Base-by-base conservation (phyloP, 2,888 invertebrate species). In the Tubulanus polymorphus region DNA sequence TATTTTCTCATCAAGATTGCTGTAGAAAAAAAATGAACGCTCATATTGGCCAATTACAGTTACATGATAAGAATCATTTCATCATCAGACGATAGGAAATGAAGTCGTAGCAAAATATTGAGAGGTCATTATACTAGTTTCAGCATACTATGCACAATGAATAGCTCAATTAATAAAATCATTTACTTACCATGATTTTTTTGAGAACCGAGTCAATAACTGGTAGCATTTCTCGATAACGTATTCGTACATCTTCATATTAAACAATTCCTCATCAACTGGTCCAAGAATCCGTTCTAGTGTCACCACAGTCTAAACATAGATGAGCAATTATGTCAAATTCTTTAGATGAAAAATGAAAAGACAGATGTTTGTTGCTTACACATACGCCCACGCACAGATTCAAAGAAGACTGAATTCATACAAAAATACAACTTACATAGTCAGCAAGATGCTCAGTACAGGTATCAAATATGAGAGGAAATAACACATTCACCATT, bases 381-480 rank as follows among this genome's bases (percentile, higher is more conserved):
- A n/a, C n/a, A n/a, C n/a, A n/a, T n/a, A n/a, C n/a, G n/a, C n/a
- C n/a, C n/a, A n/a, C n/a, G n/a, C n/a, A n/a, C n/a, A n/a, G n/a
- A n/a, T n/a, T n/a, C n/a, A n/a, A n/a, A n/a, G n/a, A n/a, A n/a
- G n/a, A n/a, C n/a, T n/a, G n/a, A n/a, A n/a, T 32, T 32, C 35
- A 12, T n/a, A n/a, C 35, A 12, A 32, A 41, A 15, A 15, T 15
- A 8, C 6, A 20, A 53, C 71, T 68, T 60, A 80, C 76, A 65
- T 84, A 83, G 54, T 87, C 86, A 56, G 86, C 84, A 8, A 89
- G 78, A 72, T 86, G 88, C 69, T 89, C 89, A n/a, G 87, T 88
- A 37, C 89, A 84, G 28, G 85, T 83, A 76, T 90, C 90, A 71
- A 89, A 83, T 48, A 90, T 84, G 59, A 93, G 84, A 0, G 92